These are phyloP conservation scores for Punctoribates punctum DNA, from an alignment of 2,888 invertebrate species.

Conservation along the genomic window DNA sequence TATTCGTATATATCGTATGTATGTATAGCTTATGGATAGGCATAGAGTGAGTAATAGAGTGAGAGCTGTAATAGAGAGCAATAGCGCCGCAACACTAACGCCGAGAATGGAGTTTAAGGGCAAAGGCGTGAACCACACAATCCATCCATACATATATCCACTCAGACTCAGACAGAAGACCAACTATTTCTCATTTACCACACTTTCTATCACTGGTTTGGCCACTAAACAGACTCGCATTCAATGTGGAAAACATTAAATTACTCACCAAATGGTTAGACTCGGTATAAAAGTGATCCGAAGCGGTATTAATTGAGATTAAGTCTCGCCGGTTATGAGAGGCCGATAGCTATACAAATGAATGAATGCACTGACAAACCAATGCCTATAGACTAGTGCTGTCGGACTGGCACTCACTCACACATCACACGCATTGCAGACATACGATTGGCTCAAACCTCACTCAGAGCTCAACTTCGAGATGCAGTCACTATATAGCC, in stretches of 20 bases:
- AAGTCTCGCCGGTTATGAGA: neutral
- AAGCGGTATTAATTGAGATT: too few species aligned
- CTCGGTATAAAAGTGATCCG: too few species aligned
- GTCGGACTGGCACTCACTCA: neutral
- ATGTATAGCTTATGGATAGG: conserved; percentile 15
- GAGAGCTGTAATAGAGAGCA: neutral
- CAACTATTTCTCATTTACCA: too few species aligned
- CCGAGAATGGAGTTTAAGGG: conserved; percentile 27
- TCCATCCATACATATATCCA: neutral
- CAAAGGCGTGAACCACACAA: conserved; percentile 30
- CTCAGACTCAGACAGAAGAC: neutral
- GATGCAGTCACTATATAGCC: too few species aligned
- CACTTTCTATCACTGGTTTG: too few species aligned
- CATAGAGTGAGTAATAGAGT: neutral
- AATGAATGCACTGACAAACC: neutral
- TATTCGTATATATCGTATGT: neutral
- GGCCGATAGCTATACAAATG: neutral
- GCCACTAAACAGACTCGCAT: too few species aligned
- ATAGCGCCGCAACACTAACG: conserved; percentile 5
- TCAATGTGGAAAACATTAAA: too few species aligned
- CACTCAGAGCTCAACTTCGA: neutral
- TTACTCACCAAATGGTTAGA: too few species aligned
- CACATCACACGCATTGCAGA: conserved; percentile 8
- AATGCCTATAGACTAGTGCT: conserved; percentile 1
- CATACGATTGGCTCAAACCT: conserved; percentile 3